phyloP scores from a whole-genome alignment of 1,140 invertebrate genomes.

The Chymomyza costata region DNA sequence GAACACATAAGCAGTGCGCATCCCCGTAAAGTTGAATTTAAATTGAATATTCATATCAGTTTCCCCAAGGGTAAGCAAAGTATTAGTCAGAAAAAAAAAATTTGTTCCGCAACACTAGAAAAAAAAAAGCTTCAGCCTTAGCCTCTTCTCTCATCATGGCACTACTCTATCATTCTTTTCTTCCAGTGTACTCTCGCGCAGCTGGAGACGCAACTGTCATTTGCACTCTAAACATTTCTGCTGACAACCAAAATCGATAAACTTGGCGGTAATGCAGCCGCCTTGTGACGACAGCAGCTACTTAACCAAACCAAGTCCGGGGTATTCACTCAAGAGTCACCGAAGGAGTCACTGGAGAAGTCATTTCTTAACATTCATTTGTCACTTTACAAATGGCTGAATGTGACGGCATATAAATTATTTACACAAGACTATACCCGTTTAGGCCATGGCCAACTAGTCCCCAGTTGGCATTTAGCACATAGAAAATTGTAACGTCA shows the following conservation, averaged over 20 bases:
- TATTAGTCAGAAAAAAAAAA: too few relatives aligned
- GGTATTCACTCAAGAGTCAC: neutral
- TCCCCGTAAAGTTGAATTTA: too few relatives aligned
- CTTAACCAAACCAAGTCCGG: conserved; percentile 33
- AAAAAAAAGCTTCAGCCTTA: too few relatives aligned
- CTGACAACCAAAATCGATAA: conserved; percentile 13
- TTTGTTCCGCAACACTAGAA: too few relatives aligned
- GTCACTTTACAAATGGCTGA: conserved; percentile 41
- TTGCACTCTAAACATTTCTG: neutral
- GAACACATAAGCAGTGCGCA: too few relatives aligned
- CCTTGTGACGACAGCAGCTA: conserved; percentile 38
- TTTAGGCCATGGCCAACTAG: conserved; percentile 25
- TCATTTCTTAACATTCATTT: conserved; percentile 47
- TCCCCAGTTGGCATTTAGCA: conserved; percentile 46
- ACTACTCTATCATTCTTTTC: too few relatives aligned
- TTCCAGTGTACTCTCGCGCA: neutral
- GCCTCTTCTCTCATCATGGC: too few relatives aligned
- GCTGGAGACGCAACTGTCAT: neutral
- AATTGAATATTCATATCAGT: too few relatives aligned
- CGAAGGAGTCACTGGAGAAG: neutral
- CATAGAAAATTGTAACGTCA: conserved; percentile 55
- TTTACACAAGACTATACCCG: conserved; percentile 43
- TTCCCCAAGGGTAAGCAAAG: too few relatives aligned
- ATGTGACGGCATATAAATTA: conserved; percentile 48
- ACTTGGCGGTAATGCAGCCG: conserved; percentile 6